Evolutionary conservation across 2,888 invertebrate species (phyloP).

Genomic region (Andrena fulva): DNA sequence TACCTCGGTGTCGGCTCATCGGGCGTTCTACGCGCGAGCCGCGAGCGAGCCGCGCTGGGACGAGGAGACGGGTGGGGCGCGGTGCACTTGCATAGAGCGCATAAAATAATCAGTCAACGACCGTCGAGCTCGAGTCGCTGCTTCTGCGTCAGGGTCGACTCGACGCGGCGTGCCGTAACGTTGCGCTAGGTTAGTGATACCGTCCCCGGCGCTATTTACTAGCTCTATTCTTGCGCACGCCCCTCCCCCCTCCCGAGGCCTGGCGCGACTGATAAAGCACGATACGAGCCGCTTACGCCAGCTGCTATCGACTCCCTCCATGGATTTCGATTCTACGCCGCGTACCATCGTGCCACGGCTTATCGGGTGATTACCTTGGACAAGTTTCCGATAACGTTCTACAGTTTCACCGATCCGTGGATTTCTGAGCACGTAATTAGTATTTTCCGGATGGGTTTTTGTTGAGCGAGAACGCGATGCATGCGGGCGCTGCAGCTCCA

Average conservation of each 20-base stretch:
- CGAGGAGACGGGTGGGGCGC: not conserved
- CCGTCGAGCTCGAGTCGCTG: conserved; percentile 71
- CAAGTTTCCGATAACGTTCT: not conserved
- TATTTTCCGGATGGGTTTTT: too few relatives aligned
- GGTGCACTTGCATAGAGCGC: conserved; percentile 76
- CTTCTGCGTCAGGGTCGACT: conserved; percentile 80
- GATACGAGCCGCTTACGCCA: not conserved
- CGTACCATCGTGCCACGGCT: not conserved
- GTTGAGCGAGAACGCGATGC: too few relatives aligned
- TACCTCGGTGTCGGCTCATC: not conserved
- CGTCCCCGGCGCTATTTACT: conserved; percentile 76
- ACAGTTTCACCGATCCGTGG: not conserved
- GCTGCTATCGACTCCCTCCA: conserved; percentile 13
- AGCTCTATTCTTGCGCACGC: conserved; percentile 79
- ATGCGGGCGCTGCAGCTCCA: too few relatives aligned
- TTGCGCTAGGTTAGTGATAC: conserved; percentile 82
- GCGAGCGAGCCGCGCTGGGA: not conserved
- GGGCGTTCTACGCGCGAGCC: not conserved
- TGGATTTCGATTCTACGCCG: conserved; percentile 6
- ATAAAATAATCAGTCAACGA: conserved; percentile 82
- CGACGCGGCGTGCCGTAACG: conserved; percentile 69
- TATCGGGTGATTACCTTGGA: conserved; percentile 22
- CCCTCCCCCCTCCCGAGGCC: not conserved
- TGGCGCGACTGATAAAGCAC: conserved; percentile 36
- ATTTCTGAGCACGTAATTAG: too few relatives aligned